Conservation (phyloP, 1,140 invertebrate genomes). For the Notospermus geniculatus region DNA sequence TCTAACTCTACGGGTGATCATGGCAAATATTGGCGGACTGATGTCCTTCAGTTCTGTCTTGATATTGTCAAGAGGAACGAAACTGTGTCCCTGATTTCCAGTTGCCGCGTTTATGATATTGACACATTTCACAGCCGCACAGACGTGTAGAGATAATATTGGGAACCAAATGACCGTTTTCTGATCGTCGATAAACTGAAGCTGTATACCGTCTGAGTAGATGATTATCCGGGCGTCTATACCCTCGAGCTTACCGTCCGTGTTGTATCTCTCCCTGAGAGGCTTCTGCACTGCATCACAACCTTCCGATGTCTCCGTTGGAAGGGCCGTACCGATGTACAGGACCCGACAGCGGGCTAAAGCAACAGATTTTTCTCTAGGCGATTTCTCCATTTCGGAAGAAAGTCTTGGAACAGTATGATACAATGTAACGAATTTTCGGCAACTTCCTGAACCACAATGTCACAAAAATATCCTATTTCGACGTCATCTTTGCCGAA, state of each 20-base stretch:
- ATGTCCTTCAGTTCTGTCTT: constrained; percentile 57
- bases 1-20: constrained; percentile 87
- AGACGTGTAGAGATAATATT: constrained; percentile 94
- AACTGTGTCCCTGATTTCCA: constrained; percentile 62
- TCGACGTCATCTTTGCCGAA: too few species aligned
- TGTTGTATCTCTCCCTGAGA: constrained; percentile 82
- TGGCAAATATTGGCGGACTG: constrained; percentile 95
- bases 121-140: constrained; percentile 78
- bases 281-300: constrained; percentile 94
- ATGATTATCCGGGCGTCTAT: constrained; percentile 74
- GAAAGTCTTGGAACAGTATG: too few species aligned
- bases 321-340: constrained; percentile 95
- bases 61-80: constrained; percentile 93
- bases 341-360: constrained; percentile 78
- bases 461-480: too few species aligned
- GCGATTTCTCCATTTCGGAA: too few species aligned
- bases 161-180: constrained; percentile 96
- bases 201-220: constrained; percentile 91
- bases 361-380: constrained; percentile 1
- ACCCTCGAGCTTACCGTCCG: constrained; percentile 36
- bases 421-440: too few species aligned
- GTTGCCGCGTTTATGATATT: constrained; percentile 34
- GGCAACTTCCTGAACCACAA: too few species aligned
- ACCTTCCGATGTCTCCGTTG: constrained; percentile 95
- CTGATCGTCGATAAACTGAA: constrained; percentile 96